Base-by-base conservation (phyloP, 1,140 invertebrate species). In the Cataglyphis hispanica region DNA sequence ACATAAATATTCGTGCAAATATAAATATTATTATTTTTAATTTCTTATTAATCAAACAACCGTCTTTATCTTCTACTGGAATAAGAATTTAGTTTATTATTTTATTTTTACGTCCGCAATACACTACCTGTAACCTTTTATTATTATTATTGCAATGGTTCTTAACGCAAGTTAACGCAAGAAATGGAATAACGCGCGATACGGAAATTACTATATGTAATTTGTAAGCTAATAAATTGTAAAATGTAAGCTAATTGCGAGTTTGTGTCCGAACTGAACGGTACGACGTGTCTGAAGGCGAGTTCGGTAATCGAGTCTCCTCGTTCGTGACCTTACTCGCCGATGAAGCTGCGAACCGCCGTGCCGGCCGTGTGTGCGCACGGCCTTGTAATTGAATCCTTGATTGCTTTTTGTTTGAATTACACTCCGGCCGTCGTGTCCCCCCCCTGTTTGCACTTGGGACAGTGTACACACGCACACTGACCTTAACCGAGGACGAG, bases 341-440 rank as follows among this genome's bases (percentile, higher is more conserved):
- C 81, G 81, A 84, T 84, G 81, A 43, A 77, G 64, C 84, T 83
- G 63, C 75, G 46, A 46, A 69, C 74, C 43, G 43, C 27, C 53
- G 53, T 34, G 37, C 53, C 31, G 34, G 50, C 1, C 40, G 40
- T 50, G 3, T 50, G 46, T 50, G 46, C 75, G 77, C 27, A 25
- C 78, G 78, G 81, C 81, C 60, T 80, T 80, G 74, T 85, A 85
- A 85, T 85, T 78, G 76, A 85, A 85, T 85, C 76, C 84, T 85
- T 85, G 84, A 85, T 85, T 85, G 84, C 84, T 85, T 85, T 78
- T 85, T 85, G 84, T 85, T 85, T 85, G 84, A 85, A 78, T 80
- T 85, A 80, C 84, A 85, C 84, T 83, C 63, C 50, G 50, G 25
- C 46, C 63, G 27, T 46, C 76, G 37, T 83, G 76, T 85, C 50